Conservation (phyloP, 1,140 invertebrate species). For the Oncopeltus fasciatus region DNA sequence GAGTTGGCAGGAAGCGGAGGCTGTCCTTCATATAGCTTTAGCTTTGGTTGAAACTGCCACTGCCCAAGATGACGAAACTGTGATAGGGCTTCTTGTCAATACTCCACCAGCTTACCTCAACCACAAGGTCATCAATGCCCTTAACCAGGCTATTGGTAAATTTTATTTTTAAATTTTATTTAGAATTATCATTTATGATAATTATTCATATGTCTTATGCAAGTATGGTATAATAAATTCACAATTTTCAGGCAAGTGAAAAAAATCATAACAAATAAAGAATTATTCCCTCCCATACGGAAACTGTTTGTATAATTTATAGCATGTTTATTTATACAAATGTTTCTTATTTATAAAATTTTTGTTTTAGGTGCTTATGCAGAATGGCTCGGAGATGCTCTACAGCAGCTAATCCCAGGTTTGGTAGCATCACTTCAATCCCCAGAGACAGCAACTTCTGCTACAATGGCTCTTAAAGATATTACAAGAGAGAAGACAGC, state of each 20-base stretch:
- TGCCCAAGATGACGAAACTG: not conserved
- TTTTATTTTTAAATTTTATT: not conserved
- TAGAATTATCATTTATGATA: no score
- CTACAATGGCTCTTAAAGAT: conserved; percentile 77
- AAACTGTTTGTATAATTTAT: no score
- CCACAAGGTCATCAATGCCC: conserved; percentile 6
- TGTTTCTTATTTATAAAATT: no score
- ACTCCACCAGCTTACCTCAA: not conserved
- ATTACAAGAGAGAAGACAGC: conserved; percentile 61
- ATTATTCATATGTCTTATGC: no score
- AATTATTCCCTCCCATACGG: no score
- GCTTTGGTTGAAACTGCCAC: conserved; percentile 11
- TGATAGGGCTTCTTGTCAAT: not conserved
- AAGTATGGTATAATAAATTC: no score
- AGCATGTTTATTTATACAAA: no score
- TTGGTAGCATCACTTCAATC: conserved; percentile 52
- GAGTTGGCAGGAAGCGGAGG: conserved; percentile 17
- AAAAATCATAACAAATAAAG: no score
- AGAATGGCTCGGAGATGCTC: conserved; percentile 54
- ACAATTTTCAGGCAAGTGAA: no score
- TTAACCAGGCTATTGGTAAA: conserved; percentile 8
- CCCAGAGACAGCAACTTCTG: conserved; percentile 51
- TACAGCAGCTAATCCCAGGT: conserved; percentile 39
- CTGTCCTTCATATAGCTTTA: conserved; percentile 15
- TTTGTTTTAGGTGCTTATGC: conserved; percentile 68